Percentiles rank a stretch among this genome's conserved stretches.
Conservation (phyloP, 2,888 invertebrate species). For the Carabus problematicus region DNA sequence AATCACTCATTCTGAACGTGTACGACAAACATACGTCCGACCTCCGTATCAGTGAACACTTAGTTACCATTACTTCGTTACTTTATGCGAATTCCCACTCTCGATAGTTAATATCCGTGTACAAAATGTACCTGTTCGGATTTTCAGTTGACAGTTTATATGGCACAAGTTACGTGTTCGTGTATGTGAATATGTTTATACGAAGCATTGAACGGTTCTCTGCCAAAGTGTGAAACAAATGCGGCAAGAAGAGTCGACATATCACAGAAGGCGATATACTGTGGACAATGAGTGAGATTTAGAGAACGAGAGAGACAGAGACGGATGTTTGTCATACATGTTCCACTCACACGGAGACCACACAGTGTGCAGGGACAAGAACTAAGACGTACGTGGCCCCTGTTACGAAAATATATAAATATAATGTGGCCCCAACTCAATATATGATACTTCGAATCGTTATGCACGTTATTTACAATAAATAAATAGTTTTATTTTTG, state of each 20-base stretch:
- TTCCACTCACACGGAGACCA: slow-evolving; percentile 50
- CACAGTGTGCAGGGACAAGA: slow-evolving; percentile 52
- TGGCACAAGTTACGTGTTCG: background rate
- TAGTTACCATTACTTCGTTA: too few relatives aligned
- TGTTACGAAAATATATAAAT: slow-evolving; percentile 42
- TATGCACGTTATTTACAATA: slow-evolving; percentile 19
- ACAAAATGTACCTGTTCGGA: background rate
- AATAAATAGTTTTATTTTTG: slow-evolving; percentile 4
- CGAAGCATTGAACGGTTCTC: slow-evolving; percentile 5
- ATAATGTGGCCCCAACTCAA: slow-evolving; percentile 52
- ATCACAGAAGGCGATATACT: background rate
- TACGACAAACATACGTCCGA: slow-evolving; percentile 9
- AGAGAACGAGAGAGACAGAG: background rate
- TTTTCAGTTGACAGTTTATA: slow-evolving; percentile 5
- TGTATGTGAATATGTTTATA: too few relatives aligned
- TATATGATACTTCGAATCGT: slow-evolving; percentile 45
- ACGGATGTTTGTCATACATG: slow-evolving; percentile 10
- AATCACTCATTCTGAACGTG: slow-evolving; percentile 31
- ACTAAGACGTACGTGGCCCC: slow-evolving; percentile 35
- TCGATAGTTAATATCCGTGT: too few relatives aligned
- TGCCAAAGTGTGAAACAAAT: slow-evolving; percentile 12
- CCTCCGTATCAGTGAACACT: too few relatives aligned
- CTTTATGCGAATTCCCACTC: too few relatives aligned
- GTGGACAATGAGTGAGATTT: background rate
- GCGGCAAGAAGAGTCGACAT: slow-evolving; percentile 14